phyloP scores from a whole-genome alignment of 2,888 invertebrate genomes.

The Escarpia spicata region DNA sequence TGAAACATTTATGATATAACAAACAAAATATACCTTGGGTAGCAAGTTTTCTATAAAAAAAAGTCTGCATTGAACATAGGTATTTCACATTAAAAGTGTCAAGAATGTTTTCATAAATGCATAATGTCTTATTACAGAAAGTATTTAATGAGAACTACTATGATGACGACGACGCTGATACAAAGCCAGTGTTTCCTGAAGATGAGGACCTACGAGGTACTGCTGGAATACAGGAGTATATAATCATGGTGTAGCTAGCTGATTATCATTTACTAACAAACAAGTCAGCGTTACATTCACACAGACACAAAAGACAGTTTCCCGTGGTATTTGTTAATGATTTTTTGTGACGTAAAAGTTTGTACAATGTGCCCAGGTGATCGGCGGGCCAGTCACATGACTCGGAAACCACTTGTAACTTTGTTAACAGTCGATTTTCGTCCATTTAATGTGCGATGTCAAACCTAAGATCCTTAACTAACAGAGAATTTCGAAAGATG shows the following conservation, averaged over 20 bases:
- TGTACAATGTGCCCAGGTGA: too few relatives aligned
- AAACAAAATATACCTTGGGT: not conserved
- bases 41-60: not conserved
- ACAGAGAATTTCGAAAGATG: too few relatives aligned
- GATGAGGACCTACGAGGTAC: constrained; percentile 31
- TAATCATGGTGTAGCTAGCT: not conserved
- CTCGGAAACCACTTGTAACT: too few relatives aligned
- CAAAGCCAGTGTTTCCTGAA: constrained; percentile 81
- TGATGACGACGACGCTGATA: constrained; percentile 73
- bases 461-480: too few relatives aligned
- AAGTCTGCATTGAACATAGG: not conserved
- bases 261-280: not conserved
- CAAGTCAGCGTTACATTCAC: not conserved
- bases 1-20: not conserved
- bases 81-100: not conserved
- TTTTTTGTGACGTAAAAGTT: too few relatives aligned
- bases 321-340: too few relatives aligned
- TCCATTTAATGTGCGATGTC: too few relatives aligned
- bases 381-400: too few relatives aligned
- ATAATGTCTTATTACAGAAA: constrained; percentile 66
- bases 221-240: not conserved
- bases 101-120: not conserved
- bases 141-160: constrained; percentile 91
- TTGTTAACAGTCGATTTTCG: too few relatives aligned
- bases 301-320: too few relatives aligned